A percentile compares a stretch with the other conserved stretches of the same genome.
These are phyloP conservation scores for Chascanopsetta lugubris DNA, from an alignment of 2,113 vertebrate species.

Conservation along the genomic window DNA sequence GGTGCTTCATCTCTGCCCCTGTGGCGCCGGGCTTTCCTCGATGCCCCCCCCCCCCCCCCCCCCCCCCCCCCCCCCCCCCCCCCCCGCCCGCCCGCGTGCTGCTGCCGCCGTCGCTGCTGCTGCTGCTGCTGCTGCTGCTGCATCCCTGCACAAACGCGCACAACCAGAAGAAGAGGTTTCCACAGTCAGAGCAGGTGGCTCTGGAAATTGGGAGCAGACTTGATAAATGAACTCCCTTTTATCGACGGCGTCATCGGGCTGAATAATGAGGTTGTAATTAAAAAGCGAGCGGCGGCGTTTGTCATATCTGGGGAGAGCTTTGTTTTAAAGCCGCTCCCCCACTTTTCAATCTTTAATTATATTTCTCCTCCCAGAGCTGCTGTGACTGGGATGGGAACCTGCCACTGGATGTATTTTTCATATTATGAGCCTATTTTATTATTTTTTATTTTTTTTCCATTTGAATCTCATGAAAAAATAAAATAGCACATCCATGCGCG, in stretches of 20 bases:
- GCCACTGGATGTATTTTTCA: slow-evolving; percentile 27
- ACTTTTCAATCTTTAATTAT: too few relatives aligned
- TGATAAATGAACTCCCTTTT: slow-evolving; percentile 23
- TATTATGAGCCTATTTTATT: slow-evolving; percentile 23
- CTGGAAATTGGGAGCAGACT: neutral
- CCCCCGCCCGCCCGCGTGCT: too few relatives aligned
- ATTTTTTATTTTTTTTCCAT: slow-evolving; percentile 15
- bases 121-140: too few relatives aligned
- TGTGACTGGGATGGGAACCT: slow-evolving; percentile 30
- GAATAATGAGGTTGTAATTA: slow-evolving; percentile 44
- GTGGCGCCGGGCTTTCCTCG: slow-evolving; percentile 57
- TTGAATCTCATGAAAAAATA: slow-evolving; percentile 38
- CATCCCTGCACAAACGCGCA: neutral
- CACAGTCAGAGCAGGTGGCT: neutral
- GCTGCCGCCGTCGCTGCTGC: too few relatives aligned
- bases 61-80: too few relatives aligned
- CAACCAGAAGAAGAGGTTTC: neutral
- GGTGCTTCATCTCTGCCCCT: slow-evolving; percentile 67
- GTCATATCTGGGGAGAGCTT: slow-evolving; percentile 19
- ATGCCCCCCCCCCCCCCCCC: neutral
- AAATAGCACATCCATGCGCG: slow-evolving; percentile 21
- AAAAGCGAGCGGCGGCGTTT: slow-evolving; percentile 21
- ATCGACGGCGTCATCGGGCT: slow-evolving; percentile 25
- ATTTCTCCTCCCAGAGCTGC: too few relatives aligned
- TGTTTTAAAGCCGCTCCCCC: slow-evolving; percentile 8